Percentiles rank a stretch among this genome's conserved stretches.
Evolutionary conservation across 2,113 vertebrate genomes (phyloP).

Genomic region (Passer domesticus): DNA sequence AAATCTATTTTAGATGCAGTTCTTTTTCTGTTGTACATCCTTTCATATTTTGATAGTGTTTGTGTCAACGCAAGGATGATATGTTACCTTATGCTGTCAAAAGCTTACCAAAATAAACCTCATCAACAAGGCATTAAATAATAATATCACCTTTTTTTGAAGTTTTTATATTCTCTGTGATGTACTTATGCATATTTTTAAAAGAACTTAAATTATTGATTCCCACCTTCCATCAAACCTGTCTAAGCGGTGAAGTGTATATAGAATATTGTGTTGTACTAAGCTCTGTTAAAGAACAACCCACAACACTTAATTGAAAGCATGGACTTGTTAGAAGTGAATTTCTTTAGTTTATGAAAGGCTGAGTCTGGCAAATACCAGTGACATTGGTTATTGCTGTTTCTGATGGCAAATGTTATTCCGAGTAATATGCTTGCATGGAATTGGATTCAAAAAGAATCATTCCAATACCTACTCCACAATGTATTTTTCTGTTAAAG

Average conservation of each 20-base stretch:
- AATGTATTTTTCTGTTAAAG: background rate
- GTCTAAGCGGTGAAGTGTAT: conserved; percentile 46
- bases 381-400: background rate
- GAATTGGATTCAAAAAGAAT: background rate
- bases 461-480: background rate
- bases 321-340: background rate
- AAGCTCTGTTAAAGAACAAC: conserved; percentile 16
- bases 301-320: background rate
- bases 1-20: conserved; percentile 36
- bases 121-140: conserved; percentile 67
- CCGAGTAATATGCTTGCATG: rapidly evolving
- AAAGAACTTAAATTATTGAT: conserved; percentile 66
- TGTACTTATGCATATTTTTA: conserved; percentile 65
- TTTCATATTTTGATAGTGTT: conserved; percentile 53
- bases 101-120: conserved; percentile 68
- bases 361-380: background rate
- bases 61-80: conserved; percentile 47
- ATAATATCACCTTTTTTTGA: conserved; percentile 62
- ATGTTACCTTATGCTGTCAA: conserved; percentile 58
- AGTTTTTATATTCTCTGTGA: conserved; percentile 65
- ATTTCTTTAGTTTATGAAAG: background rate
- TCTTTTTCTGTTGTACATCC: conserved; percentile 25
- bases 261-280: background rate
- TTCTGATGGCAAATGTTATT: background rate
- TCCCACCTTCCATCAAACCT: conserved; percentile 50